Conservation (phyloP, 2,113 vertebrate genomes). For the Patagioenas fasciata region DNA sequence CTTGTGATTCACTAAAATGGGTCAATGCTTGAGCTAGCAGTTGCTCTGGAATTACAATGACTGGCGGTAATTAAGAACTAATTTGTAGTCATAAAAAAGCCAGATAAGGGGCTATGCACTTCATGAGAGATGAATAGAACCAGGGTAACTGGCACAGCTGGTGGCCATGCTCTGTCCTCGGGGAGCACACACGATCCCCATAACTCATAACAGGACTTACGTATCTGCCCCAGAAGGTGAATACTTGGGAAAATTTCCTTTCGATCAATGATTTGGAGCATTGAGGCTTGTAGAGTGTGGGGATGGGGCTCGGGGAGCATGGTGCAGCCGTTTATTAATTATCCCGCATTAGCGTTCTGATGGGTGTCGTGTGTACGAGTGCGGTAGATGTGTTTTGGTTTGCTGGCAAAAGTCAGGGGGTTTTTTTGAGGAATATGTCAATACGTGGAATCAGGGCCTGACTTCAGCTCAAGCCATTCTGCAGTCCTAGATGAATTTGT, state of each 20-base stretch:
- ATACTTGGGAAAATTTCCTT: constrained; percentile 40
- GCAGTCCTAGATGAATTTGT: not conserved
- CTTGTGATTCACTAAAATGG: constrained; percentile 64
- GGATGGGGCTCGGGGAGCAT: not conserved
- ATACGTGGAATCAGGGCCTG: not conserved
- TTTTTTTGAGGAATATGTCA: not conserved
- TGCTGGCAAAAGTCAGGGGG: not conserved
- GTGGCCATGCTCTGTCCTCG: constrained; percentile 34
- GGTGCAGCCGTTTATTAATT: constrained; percentile 11
- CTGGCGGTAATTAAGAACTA: constrained; percentile 70
- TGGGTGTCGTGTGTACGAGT: not conserved
- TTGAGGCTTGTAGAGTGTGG: not conserved
- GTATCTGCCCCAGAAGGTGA: constrained; percentile 24
- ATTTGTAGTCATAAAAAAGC: constrained; percentile 70
- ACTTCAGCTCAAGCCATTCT: constrained; percentile 5
- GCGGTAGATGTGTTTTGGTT: not conserved
- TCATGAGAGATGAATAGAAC: constrained; percentile 60
- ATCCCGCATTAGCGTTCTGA: not conserved
- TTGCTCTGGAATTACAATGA: constrained; percentile 63
- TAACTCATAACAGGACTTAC: not conserved
- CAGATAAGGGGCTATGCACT: constrained; percentile 63
- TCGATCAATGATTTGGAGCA: not conserved
- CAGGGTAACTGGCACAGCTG: constrained; percentile 61
- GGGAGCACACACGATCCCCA: constrained; percentile 16
- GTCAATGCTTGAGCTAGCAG: constrained; percentile 60